Percentiles rank a stretch among this genome's conserved stretches.
phyloP scores from a whole-genome alignment of 35 echinoderm and acorn worm species.

The Stichopus chloronotus region DNA sequence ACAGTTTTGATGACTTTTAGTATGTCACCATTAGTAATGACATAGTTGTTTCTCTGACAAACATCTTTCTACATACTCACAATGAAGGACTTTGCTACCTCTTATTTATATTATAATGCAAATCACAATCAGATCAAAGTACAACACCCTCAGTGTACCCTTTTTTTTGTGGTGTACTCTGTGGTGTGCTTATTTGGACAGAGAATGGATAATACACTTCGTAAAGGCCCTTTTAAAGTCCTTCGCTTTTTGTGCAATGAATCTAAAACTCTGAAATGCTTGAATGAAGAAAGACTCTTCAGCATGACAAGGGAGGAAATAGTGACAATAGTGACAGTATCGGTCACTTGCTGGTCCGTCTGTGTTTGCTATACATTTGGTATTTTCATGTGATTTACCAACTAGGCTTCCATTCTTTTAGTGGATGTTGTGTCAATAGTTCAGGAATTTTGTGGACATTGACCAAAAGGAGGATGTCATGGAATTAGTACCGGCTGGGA shows the following conservation, averaged over 20 bases:
- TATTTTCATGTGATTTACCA: background rate
- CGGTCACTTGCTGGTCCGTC: background rate
- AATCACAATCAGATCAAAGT: background rate
- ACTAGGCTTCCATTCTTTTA: background rate
- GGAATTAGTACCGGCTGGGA: constrained; percentile 19
- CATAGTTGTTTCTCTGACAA: too few relatives aligned
- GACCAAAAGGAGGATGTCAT: background rate
- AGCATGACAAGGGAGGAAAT: background rate
- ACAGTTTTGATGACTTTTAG: too few relatives aligned
- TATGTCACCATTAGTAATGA: too few relatives aligned
- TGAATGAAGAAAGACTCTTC: background rate
- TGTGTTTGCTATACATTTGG: background rate
- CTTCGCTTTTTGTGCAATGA: background rate
- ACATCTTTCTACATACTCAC: too few relatives aligned
- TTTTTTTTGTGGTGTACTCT: background rate
- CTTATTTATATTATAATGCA: background rate
- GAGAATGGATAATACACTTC: background rate
- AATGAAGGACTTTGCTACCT: too few relatives aligned
- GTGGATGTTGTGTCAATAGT: background rate
- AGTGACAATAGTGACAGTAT: background rate
- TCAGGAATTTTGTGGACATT: background rate
- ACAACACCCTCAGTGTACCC: background rate
- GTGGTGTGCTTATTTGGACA: background rate
- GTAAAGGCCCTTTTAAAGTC: background rate
- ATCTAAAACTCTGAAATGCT: background rate